Evolutionary conservation across 2,888 invertebrate species (phyloP).

Genomic region (Psylliodes chrysocephalus): DNA sequence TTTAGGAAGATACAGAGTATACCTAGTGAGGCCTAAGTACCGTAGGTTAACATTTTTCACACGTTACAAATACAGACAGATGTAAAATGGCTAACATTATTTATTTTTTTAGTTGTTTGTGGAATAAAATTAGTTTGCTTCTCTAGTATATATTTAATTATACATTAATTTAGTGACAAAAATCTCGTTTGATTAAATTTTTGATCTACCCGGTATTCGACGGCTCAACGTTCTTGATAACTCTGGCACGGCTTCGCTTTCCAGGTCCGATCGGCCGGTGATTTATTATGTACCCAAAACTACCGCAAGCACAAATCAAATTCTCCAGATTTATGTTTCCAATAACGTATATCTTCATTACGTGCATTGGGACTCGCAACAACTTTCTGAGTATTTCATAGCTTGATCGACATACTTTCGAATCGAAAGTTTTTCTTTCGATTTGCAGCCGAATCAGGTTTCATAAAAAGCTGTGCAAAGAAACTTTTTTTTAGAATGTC

Average conservation of each 20-base stretch:
- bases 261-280: slow-evolving; percentile 46
- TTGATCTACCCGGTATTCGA: neutral
- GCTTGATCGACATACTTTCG: slow-evolving; percentile 36
- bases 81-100: no score
- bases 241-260: slow-evolving; percentile 26
- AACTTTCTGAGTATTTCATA: slow-evolving; percentile 49
- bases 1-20: no score
- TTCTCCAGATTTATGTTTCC: slow-evolving; percentile 58
- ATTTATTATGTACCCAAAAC: slow-evolving; percentile 60
- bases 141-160: no score
- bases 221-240: slow-evolving; percentile 19
- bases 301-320: slow-evolving; percentile 61
- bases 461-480: no score
- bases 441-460: neutral
- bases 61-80: no score
- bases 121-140: no score
- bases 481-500: no score
- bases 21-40: no score
- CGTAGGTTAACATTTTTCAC: no score
- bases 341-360: slow-evolving; percentile 62
- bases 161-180: no score
- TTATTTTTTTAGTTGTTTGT: no score
- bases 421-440: slow-evolving; percentile 1
- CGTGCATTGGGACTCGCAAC: slow-evolving; percentile 35
- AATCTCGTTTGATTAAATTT: no score